Conservation (phyloP, 1,140 invertebrate genomes). For the Araneus ventricosus region DNA sequence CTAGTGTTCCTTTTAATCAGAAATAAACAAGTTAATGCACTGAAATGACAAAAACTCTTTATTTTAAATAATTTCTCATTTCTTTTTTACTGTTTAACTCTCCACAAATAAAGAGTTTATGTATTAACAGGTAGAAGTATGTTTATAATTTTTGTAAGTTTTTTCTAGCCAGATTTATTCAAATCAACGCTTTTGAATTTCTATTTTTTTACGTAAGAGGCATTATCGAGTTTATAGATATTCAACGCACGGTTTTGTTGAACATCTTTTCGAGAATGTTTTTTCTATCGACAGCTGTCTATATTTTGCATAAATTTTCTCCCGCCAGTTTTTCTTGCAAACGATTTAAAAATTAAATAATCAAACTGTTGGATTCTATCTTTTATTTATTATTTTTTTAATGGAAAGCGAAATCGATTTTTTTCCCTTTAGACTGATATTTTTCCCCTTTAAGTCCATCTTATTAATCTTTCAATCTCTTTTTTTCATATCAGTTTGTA, state of each 20-base stretch:
- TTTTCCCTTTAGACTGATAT: not conserved
- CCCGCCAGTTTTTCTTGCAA: not conserved
- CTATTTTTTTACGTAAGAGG: not conserved
- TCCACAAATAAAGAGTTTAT: no score
- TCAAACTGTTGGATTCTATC: slow-evolving; percentile 47
- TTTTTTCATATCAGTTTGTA: slow-evolving; percentile 1
- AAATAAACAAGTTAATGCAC: not conserved
- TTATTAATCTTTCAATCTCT: not conserved
- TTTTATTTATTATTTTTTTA: not conserved
- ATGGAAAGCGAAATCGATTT: not conserved
- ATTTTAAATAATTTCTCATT: not conserved
- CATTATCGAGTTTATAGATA: not conserved
- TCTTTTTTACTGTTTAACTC: not conserved
- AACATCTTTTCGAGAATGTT: not conserved
- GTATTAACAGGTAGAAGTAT: no score
- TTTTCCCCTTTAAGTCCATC: not conserved
- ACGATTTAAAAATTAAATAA: slow-evolving; percentile 47
- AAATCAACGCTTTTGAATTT: not conserved
- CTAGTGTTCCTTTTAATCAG: not conserved
- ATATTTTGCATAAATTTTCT: not conserved
- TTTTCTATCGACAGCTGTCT: not conserved
- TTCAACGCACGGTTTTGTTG: not conserved
- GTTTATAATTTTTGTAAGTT: not conserved
- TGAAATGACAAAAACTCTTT: not conserved
- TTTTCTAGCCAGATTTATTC: not conserved